Evolutionary conservation across 2,888 invertebrate species (phyloP), one percentile per base, ranked within the genome.

Genomic region (Diaprepes abbreviatus): DNA sequence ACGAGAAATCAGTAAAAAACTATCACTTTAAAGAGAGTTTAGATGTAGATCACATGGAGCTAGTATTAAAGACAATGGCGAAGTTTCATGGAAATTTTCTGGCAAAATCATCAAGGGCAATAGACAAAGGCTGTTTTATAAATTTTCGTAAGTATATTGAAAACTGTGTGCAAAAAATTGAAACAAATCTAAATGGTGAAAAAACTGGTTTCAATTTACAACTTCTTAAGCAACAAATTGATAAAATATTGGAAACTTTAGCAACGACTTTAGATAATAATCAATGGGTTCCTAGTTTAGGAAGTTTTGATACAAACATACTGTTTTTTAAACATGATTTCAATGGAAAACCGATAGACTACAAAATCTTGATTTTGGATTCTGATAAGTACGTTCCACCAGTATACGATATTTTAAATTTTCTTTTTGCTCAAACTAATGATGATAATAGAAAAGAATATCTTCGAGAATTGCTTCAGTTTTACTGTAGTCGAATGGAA

Each of bases 391-490:
- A 28, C 21, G 54, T 52, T 10, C 69, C 71, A 0, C 57, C 65
- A 28, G 57, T 66, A 0, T 69, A 65, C 10, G 70, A 70, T 31
- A 69, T 71, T 6, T 14, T 74, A 12, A 14, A 59, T 1, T 17
- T 43, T 0, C 57, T 74, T 14, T 74, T 70, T 28, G 38, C 50
- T 5, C 16, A 66, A 10, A 67, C 72, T 5, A 63, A 65, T 40
- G 66, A 71, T 24, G 58, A 72, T 12, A 60, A 66, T 33, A 54
- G 73, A 3, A 66, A 66, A 33, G 14, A 58, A 2, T 31, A 66
- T 38, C 67, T 75, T 40, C 68, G 73, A 6, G 52, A 70, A 14
- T 35, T 50, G 2, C 48, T 71, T 12, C 43, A 70, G 1, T 50
- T 45, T 12, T 75, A 69, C 45, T 72, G 65, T 40, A 54, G 58